Percentiles rank a stretch among this genome's conserved stretches.
These are phyloP conservation scores for Coendou prehensilis DNA, from an alignment of 2,797 vertebrate species.

Conservation along the genomic window DNA sequence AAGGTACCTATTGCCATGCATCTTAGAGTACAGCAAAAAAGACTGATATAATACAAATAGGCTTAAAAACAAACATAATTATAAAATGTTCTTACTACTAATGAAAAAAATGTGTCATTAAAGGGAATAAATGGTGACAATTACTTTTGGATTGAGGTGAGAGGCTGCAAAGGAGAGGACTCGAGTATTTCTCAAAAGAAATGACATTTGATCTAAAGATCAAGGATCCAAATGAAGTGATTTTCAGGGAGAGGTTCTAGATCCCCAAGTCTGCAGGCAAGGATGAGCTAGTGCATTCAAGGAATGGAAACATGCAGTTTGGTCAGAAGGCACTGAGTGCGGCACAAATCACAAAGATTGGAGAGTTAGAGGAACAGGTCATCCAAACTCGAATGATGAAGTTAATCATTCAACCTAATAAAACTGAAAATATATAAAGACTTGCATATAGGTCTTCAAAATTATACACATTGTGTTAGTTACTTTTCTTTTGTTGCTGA, in stretches of 20 bases:
- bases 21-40: background rate
- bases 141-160: background rate
- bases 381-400: background rate
- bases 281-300: background rate
- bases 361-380: background rate
- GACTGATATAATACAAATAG: background rate
- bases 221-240: background rate
- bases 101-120: background rate
- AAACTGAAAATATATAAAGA: background rate
- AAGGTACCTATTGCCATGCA: background rate
- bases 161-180: background rate
- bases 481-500: too few species aligned
- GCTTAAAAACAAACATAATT: slow-evolving; percentile 1
- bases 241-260: background rate
- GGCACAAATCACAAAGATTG: background rate
- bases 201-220: background rate
- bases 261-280: background rate
- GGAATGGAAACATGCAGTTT: background rate
- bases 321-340: background rate
- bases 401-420: background rate
- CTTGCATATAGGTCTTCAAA: background rate
- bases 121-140: background rate
- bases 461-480: background rate
- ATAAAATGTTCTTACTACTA: background rate
- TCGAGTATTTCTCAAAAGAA: background rate